Evolutionary conservation across 1,140 invertebrate genomes (phyloP), one percentile per base, ranked within the genome.

Genomic region (Battus philenor): DNA sequence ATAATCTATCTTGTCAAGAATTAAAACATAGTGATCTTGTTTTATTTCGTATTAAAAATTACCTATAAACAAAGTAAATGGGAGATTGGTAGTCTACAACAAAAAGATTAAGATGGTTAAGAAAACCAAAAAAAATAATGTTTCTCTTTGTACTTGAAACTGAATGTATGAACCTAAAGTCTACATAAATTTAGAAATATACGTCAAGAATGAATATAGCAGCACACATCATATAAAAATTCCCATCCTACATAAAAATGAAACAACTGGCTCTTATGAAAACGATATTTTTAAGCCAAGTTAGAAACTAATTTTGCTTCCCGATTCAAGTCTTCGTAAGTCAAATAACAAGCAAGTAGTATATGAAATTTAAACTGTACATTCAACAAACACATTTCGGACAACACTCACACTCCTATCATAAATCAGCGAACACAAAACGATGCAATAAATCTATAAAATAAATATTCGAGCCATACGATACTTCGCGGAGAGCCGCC

Each of bases 401-500:
- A 48, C 39, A 30, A 41, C 46, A 55, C 49, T 55, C 44, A 54
- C 46, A 43, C 46, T 44, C 55, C 44, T 27, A 17, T 27, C 46
- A 63, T 73, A 79, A 76, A 76, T 74, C 68, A 76, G 54, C 52
- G 38, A 43, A 54, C 50, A 63, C 53, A 65, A 55, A 68, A 59
- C 68, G 49, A 46, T 47, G 58, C 50, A 69, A 77, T 78, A 78
- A 78, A 81, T 79, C 61, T 56, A 68, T 68, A 70, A 69, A 74
- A 75, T 80, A 80, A 81, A 81, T 81, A 81, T 79, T 68, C 69
- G 58, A 62, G 50, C 36, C 54, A 55, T 57, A 54, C 59, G 57
- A 65, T 62, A 54, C 57, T 39, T 43, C 43, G 47, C 54, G 66
- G 68, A 66, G 57, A 56, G 59, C 66, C 55, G 51, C 62, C 67